A percentile compares a stretch with the other conserved stretches of the same genome.
Evolutionary conservation across 2,888 invertebrate genomes (phyloP).

Genomic region (Synergus japonicus): DNA sequence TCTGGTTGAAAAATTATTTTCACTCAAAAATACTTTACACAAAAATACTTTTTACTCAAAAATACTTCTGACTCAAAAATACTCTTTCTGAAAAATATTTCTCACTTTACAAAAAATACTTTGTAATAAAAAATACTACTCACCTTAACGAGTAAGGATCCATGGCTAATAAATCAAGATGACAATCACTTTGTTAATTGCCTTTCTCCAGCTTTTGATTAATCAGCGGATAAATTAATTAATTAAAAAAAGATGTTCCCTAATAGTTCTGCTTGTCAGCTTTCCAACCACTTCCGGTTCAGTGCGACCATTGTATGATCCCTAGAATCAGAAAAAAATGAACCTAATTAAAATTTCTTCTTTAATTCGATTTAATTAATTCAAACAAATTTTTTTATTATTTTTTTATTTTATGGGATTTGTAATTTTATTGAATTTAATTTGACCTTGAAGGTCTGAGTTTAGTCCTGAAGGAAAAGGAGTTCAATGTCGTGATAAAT

Average conservation of each 20-base stretch:
- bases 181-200: slow-evolving; percentile 13
- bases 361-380: background rate
- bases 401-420: background rate
- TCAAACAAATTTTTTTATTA: background rate
- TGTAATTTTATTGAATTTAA: background rate
- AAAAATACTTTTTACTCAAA: background rate
- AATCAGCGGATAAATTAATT: slow-evolving; percentile 30
- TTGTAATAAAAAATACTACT: slow-evolving; percentile 45
- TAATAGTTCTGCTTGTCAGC: slow-evolving; percentile 36
- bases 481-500: slow-evolving; percentile 28
- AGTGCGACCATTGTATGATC: slow-evolving; percentile 6
- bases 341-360: background rate
- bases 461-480: background rate
- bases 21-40: background rate
- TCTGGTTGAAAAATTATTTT: too few relatives aligned
- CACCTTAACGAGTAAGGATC: slow-evolving; percentile 73
- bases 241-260: slow-evolving; percentile 7
- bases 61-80: background rate
- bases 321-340: background rate
- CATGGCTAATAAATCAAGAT: slow-evolving; percentile 56
- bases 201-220: background rate
- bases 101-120: background rate
- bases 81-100: background rate
- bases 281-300: background rate
- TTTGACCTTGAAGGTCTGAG: background rate